phyloP scores from a whole-genome alignment of 2,888 invertebrate species.

The Caenorhabditis sinica region DNA sequence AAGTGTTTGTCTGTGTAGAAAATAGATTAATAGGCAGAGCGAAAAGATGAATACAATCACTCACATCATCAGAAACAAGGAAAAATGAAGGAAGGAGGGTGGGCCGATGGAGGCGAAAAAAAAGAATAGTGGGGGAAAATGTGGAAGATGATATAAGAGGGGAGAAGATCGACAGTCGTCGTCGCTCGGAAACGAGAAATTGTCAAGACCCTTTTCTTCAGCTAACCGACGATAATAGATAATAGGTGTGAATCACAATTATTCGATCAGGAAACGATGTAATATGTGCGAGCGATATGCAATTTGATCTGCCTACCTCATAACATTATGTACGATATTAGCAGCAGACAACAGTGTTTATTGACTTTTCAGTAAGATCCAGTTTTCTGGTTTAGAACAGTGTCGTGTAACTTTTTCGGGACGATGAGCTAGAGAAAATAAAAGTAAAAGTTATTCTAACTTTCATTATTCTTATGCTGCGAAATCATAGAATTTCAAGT shows the following conservation, averaged over 20 bases:
- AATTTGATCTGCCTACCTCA: conserved; percentile 13
- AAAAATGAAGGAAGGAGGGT: conserved; percentile 25
- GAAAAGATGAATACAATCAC: conserved; percentile 41
- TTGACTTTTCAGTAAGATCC: background rate
- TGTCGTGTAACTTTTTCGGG: background rate
- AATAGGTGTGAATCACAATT: conserved; percentile 56
- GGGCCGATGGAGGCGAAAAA: conserved; percentile 19
- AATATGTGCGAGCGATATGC: background rate
- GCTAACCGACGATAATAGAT: conserved; percentile 39
- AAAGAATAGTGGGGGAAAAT: conserved; percentile 11
- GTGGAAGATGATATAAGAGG: conserved; percentile 26
- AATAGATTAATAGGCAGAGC: conserved; percentile 25
- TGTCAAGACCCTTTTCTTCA: conserved; percentile 19
- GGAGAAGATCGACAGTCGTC: background rate
- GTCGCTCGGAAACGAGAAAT: conserved; percentile 56
- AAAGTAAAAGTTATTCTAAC: too few relatives aligned
- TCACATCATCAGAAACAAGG: conserved; percentile 26
- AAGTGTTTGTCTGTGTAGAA: conserved; percentile 27
- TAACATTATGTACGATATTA: conserved; percentile 11
- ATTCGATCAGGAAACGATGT: conserved; percentile 50
- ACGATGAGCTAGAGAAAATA: background rate
- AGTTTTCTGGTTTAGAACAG: background rate
- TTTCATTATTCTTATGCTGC: too few relatives aligned
- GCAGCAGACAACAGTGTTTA: background rate
- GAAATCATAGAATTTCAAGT: too few relatives aligned